Evolutionary conservation across 2,797 vertebrate genomes (phyloP).

Genomic region (Propithecus perrieri): DNA sequence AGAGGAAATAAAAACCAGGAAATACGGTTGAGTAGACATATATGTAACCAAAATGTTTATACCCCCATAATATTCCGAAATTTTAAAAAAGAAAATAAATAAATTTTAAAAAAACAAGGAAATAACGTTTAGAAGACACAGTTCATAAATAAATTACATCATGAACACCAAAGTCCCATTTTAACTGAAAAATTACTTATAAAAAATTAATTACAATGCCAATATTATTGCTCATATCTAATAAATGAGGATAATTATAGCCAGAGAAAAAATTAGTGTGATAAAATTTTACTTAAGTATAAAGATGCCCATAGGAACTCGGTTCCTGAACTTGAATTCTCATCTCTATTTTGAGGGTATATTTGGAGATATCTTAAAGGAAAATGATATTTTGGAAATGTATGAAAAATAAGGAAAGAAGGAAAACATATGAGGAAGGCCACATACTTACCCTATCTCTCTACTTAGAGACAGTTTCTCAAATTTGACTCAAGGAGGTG

Average conservation of each 20-base stretch:
- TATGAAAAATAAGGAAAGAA: background rate
- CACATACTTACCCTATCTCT: background rate
- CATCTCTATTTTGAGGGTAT: background rate
- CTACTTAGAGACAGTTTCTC: background rate
- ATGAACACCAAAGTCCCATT: background rate
- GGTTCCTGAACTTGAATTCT: background rate
- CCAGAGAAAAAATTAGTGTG: background rate
- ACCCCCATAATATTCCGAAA: too few relatives aligned
- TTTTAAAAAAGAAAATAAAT: too few relatives aligned
- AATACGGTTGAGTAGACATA: too few relatives aligned
- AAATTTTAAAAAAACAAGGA: background rate
- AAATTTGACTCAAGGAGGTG: background rate
- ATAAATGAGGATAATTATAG: background rate
- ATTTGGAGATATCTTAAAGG: background rate
- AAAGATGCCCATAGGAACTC: background rate
- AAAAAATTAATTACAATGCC: background rate
- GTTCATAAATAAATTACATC: background rate
- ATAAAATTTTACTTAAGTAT: background rate
- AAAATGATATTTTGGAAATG: background rate
- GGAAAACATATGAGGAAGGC: background rate
- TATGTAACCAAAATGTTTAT: too few relatives aligned
- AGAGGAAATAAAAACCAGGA: background rate
- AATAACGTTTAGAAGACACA: background rate
- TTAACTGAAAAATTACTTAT: background rate
- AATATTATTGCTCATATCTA: background rate